Percentiles rank a stretch among this genome's conserved stretches.
Evolutionary conservation across 2,113 vertebrate species (phyloP).

Genomic region (Egretta garzetta): DNA sequence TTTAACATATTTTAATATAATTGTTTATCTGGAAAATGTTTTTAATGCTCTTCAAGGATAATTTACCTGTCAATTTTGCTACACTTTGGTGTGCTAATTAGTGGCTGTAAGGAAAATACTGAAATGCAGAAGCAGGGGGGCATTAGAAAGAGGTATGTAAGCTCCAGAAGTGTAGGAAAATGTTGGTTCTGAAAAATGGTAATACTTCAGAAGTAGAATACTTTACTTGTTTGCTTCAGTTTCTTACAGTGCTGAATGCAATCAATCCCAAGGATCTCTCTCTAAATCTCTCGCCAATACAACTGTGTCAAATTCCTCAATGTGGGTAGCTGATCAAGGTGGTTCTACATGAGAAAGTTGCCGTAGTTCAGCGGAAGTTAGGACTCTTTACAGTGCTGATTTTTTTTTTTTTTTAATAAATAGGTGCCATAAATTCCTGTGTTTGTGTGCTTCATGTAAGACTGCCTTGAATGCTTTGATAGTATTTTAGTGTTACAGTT

Average conservation of each 20-base stretch:
- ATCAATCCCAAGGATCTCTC: rapidly evolving
- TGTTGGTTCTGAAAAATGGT: not conserved
- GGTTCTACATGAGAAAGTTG: not conserved
- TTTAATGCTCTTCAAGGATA: conserved; percentile 74
- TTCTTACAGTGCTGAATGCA: not conserved
- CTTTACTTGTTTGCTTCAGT: not conserved
- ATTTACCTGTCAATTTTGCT: conserved; percentile 73
- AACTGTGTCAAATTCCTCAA: not conserved
- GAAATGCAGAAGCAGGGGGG: conserved; percentile 28
- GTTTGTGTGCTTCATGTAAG: not conserved
- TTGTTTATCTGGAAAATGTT: conserved; percentile 66
- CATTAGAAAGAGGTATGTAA: not conserved
- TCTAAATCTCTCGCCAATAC: not conserved
- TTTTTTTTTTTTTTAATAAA: not conserved
- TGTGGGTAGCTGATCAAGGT: not conserved
- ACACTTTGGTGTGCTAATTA: conserved; percentile 76
- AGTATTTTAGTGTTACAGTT: not conserved
- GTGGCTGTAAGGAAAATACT: conserved; percentile 71
- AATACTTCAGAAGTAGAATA: not conserved
- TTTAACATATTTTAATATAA: conserved; percentile 61
- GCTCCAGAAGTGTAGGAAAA: not conserved
- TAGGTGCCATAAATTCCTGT: not conserved
- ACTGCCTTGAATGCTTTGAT: not conserved
- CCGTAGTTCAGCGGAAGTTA: not conserved
- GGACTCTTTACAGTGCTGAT: not conserved